Conservation (phyloP, 2,888 invertebrate species). For the Diploptera punctata region DNA sequence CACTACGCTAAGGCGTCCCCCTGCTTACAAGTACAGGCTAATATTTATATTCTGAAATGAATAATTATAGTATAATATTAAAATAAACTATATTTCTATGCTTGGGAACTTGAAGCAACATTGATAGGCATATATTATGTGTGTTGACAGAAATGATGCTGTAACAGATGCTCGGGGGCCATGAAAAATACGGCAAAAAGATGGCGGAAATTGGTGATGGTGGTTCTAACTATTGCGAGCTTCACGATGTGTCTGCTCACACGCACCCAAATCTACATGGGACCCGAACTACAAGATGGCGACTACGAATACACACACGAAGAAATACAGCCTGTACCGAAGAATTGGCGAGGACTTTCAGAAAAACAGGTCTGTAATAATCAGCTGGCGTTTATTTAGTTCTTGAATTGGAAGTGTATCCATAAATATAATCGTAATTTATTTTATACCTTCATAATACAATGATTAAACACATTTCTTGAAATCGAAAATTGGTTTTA, state of each 20-base stretch:
- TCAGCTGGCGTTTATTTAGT: not conserved
- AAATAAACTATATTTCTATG: no score
- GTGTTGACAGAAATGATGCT: no score
- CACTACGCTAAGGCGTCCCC: no score
- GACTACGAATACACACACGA: not conserved
- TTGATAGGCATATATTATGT: no score
- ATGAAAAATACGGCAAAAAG: not conserved
- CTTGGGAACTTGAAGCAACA: no score
- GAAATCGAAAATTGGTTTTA: not conserved
- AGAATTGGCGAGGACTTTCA: not conserved
- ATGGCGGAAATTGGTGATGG: not conserved
- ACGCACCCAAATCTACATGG: not conserved
- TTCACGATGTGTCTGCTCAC: not conserved
- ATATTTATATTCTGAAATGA: no score
- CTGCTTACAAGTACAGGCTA: no score
- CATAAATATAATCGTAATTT: not conserved
- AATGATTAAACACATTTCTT: not conserved
- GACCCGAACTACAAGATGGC: no score
- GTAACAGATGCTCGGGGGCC: no score
- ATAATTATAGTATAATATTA: no score
- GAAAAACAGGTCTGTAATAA: not conserved
- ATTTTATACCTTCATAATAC: not conserved
- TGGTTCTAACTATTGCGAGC: not conserved
- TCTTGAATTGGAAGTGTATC: not conserved
- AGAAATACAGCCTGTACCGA: not conserved